Evolutionary conservation across 2,888 invertebrate genomes (phyloP).

Genomic region (Orthosia incerta): DNA sequence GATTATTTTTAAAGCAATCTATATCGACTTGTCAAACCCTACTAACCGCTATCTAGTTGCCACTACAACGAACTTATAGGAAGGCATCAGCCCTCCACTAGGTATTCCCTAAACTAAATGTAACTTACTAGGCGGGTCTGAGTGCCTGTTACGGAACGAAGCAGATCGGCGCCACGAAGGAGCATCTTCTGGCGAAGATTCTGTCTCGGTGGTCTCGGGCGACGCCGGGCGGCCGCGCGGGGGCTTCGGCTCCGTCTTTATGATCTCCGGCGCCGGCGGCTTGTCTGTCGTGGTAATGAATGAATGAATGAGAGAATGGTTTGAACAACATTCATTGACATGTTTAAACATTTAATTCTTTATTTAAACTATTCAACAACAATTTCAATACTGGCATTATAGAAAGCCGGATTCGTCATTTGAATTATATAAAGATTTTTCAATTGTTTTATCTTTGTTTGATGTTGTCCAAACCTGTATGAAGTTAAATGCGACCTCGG

Average conservation of each 20-base stretch:
- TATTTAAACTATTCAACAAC: constrained; percentile 22
- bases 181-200: constrained; percentile 77
- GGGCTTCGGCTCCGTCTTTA: constrained; percentile 87
- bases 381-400: background rate
- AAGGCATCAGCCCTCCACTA: background rate
- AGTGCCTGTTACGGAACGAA: constrained; percentile 81
- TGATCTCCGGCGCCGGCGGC: constrained; percentile 80
- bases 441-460: constrained; percentile 6
- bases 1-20: background rate
- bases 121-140: constrained; percentile 80
- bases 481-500: constrained; percentile 55
- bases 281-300: constrained; percentile 76
- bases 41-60: background rate
- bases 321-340: constrained; percentile 53
- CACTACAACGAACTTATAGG: background rate
- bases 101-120: background rate
- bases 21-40: background rate
- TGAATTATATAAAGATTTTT: background rate
- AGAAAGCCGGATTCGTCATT: background rate
- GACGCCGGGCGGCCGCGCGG: constrained; percentile 85
- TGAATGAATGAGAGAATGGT: constrained; percentile 62
- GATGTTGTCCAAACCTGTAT: constrained; percentile 65
- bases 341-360: background rate
- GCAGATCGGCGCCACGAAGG: constrained; percentile 87
- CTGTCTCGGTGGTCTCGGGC: constrained; percentile 77